Evolutionary conservation across 1,140 invertebrate species (phyloP).

Genomic region (Bombus terrestris): DNA sequence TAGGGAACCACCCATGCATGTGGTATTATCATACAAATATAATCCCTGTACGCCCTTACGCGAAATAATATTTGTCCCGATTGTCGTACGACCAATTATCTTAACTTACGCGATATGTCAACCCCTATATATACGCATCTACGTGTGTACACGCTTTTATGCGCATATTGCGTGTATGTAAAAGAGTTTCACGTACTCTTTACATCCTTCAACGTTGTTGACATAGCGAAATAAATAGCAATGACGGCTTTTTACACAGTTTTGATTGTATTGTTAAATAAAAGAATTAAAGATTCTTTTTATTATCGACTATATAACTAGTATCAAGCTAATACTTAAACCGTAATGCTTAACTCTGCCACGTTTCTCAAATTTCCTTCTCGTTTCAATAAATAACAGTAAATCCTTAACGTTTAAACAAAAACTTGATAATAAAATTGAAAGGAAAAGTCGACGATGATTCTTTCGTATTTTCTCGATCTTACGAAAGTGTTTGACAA

Average conservation of each 20-base stretch:
- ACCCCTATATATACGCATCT: conserved; percentile 4
- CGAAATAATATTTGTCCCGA: conserved; percentile 68
- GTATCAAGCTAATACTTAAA: no score
- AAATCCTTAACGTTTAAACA: no score
- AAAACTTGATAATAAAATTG: no score
- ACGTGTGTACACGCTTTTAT: not conserved
- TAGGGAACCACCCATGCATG: conserved; percentile 46
- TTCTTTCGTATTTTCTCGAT: no score
- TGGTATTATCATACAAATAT: conserved; percentile 72
- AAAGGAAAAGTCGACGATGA: not conserved
- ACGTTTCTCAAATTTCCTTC: no score
- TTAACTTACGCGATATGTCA: conserved; percentile 65
- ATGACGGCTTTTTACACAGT: not conserved
- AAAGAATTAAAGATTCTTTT: not conserved
- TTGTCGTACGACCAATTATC: conserved; percentile 68
- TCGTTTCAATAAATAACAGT: no score
- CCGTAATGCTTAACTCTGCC: no score
- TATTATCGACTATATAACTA: not conserved
- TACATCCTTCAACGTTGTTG: not conserved
- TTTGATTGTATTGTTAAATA: not conserved
- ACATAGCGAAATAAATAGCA: not conserved
- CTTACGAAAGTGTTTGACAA: no score
- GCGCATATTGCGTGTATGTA: not conserved
- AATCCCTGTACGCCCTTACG: conserved; percentile 54
- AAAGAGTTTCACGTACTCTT: not conserved